phyloP scores from a whole-genome alignment of 2,797 vertebrate genomes.

The Mormyrops boulengeri region DNA sequence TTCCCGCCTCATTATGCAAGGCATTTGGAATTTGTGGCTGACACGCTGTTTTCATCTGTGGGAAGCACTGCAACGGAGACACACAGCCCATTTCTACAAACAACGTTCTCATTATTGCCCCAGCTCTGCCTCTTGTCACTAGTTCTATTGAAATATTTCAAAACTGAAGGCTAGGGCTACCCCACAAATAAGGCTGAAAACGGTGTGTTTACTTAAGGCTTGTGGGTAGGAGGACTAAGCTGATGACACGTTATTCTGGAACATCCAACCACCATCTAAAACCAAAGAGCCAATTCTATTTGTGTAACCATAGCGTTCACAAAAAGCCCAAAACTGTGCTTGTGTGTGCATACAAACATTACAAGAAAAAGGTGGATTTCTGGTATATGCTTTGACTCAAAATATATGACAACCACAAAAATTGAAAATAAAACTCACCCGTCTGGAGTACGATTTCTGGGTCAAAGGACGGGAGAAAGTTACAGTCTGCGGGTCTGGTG shows the following conservation, averaged over 20 bases:
- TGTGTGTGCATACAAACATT: neutral
- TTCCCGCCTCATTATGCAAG: slow-evolving; percentile 17
- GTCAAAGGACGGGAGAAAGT: slow-evolving; percentile 86
- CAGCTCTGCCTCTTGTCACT: neutral
- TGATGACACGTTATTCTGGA: slow-evolving; percentile 19
- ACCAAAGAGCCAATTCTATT: slow-evolving; percentile 14
- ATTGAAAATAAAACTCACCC: slow-evolving; percentile 58
- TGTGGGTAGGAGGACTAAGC: slow-evolving; percentile 2
- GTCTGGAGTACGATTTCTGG: slow-evolving; percentile 92
- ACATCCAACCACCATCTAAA: slow-evolving; percentile 13
- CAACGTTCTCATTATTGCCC: slow-evolving; percentile 27
- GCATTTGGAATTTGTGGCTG: slow-evolving; percentile 13
- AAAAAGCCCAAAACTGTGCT: neutral
- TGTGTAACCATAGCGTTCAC: neutral
- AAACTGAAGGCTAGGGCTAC: slow-evolving; percentile 7
- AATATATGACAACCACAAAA: neutral
- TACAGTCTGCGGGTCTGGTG: slow-evolving; percentile 76
- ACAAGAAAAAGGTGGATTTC: neutral
- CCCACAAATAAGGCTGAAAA: slow-evolving; percentile 19
- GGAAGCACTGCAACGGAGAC: slow-evolving; percentile 42
- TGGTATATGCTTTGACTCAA: neutral
- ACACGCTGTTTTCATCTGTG: slow-evolving; percentile 27
- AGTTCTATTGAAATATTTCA: slow-evolving; percentile 24
- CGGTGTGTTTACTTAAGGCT: neutral
- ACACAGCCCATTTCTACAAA: slow-evolving; percentile 33